Evolutionary conservation across 2,888 invertebrate species (phyloP), one percentile per base, ranked within the genome.

Genomic region (Plebejus melissa): DNA sequence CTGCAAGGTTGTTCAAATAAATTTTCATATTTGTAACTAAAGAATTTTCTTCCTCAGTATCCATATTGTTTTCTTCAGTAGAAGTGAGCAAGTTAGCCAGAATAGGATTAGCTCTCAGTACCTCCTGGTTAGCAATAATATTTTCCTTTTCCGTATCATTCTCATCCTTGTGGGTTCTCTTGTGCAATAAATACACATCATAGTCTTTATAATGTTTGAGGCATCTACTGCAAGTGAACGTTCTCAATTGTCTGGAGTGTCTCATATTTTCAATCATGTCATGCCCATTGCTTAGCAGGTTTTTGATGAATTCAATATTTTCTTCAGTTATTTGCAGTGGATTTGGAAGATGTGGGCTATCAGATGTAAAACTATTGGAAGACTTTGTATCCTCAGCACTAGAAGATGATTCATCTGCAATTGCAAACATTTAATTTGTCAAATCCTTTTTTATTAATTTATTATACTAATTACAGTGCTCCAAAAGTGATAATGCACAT

Each of bases 131-230:
- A 16, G 79, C 82, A 13, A 78, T 77, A 16, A 79, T 79, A 70
- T 90, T 90, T 70, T 90, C 90, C 54, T 89, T 90, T 54, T 86
- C 87, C 1, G 13, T 28, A 0, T 76, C 36, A 65, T 32, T 65
- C 5, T 65, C 76, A 76, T 79, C 76, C 46, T 80, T 82, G 71
- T 93, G 93, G 0, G 82, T 81, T 0, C 93, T 77, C 77, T 86
- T 87, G 75, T 93, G 93, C 3, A 93, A 75, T 0, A 88, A 72
- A 28, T 87, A 90, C 0, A 93, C 93, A 57, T 93, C 93, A 0
- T 93, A 93, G 38, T 93, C 93, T 81, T 93, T 93, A 75, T 93
- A 93, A 76, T 90, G 92, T 82, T 89, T 92, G 0, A 88, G 86
- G 75, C 93, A 93, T 74, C 90, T 87, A 1, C 83, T 80, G 32